phyloP scores from a whole-genome alignment of 2,113 vertebrate species.

The Psittacara wagleri region DNA sequence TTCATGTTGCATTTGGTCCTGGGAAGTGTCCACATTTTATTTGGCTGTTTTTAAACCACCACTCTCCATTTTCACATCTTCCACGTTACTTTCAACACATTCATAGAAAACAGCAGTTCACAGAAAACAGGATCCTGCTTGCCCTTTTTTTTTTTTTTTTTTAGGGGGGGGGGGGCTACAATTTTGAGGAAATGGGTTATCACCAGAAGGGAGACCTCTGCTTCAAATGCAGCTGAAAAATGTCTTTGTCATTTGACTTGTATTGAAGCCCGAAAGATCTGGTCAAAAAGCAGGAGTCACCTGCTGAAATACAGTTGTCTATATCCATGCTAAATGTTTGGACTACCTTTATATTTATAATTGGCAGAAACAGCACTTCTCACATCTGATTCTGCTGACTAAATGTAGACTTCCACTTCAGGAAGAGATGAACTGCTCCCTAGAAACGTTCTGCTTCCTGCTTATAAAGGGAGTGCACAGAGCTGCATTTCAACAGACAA shows the following conservation, averaged over 20 bases:
- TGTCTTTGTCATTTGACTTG: not conserved
- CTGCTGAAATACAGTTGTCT: not conserved
- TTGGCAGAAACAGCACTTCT: slow-evolving; percentile 14
- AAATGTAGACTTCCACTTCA: slow-evolving; percentile 17
- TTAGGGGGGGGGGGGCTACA: not conserved
- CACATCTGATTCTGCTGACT: slow-evolving; percentile 34
- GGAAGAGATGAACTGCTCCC: slow-evolving; percentile 4
- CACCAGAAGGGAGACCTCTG: not conserved
- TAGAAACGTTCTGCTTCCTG: slow-evolving; percentile 33
- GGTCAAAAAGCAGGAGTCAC: slow-evolving; percentile 6
- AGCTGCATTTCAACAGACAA: not conserved
- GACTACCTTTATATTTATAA: not conserved
- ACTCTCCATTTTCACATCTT: not conserved
- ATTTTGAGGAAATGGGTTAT: not conserved
- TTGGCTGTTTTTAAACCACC: not conserved
- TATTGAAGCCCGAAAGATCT: not conserved
- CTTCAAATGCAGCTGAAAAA: not conserved
- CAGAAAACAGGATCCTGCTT: not conserved
- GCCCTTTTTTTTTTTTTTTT: not conserved
- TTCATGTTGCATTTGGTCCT: not conserved
- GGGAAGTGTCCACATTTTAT: not conserved
- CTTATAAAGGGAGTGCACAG: not conserved
- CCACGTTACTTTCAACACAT: not conserved
- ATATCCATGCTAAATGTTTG: not conserved
- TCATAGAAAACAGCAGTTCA: not conserved